Conservation (phyloP, 2,888 invertebrate species). For the Phalera bucephala region DNA sequence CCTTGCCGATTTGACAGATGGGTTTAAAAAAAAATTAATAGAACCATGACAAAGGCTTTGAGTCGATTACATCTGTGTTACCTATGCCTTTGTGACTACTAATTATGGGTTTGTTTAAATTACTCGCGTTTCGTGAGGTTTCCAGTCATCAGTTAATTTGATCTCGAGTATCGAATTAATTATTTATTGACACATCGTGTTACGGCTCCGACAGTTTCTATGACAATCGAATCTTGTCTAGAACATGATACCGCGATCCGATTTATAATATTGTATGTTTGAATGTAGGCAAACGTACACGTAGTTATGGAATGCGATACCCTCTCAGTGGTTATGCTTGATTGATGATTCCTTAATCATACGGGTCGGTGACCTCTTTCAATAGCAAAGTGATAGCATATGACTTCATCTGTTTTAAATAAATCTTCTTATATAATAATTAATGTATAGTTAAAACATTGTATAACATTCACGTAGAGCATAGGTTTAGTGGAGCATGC, state of each 20-base stretch:
- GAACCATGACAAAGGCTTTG: slow-evolving; percentile 14
- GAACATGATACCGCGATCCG: slow-evolving; percentile 33
- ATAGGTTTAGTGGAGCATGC: too few species aligned
- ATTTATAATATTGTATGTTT: slow-evolving; percentile 33
- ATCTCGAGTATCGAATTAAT: background rate
- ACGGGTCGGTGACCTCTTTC: slow-evolving; percentile 59
- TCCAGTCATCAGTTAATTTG: background rate
- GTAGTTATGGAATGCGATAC: slow-evolving; percentile 67
- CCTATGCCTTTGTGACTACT: background rate
- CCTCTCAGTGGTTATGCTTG: slow-evolving; percentile 56
- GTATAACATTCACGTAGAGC: slow-evolving; percentile 16
- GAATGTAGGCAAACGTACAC: slow-evolving; percentile 36
- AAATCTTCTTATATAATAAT: slow-evolving; percentile 47
- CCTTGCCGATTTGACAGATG: slow-evolving; percentile 39
- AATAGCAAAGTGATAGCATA: slow-evolving; percentile 50
- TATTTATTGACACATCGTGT: background rate
- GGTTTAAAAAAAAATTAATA: slow-evolving; percentile 12
- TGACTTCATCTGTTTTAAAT: slow-evolving; percentile 62
- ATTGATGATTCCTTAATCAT: slow-evolving; percentile 79
- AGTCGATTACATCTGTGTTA: slow-evolving; percentile 12
- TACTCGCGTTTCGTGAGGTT: background rate
- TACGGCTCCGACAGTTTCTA: background rate
- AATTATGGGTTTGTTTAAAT: background rate
- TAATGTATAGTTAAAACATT: slow-evolving; percentile 21
- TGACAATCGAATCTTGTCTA: slow-evolving; percentile 5